Base-by-base conservation (phyloP, 2,888 invertebrate species). In the Lepidocyrtoides sp. region DNA sequence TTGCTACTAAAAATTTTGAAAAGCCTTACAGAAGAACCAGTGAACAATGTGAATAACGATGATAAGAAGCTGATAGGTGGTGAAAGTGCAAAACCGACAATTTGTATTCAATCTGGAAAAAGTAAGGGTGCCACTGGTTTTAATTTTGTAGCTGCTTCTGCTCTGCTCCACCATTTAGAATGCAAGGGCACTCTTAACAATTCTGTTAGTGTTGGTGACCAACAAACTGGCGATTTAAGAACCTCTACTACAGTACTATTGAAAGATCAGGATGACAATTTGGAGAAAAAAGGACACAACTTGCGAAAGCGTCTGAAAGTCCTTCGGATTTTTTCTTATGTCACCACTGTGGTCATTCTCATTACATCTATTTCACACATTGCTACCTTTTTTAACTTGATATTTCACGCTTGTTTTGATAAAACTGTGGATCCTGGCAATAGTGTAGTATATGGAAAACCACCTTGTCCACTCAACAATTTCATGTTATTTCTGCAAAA, bases 371-470 rank as follows among this genome's bases (percentile, higher is more conserved):
- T 77, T 20, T 23, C 60, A 3, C 89, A 89, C 32, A 57, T 44
- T 17, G 48, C 63, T n/a, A 48, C 51, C 17, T 89, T 89, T 14
- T 29, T 83, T 14, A 20, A 20, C 20, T 32, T 89, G 36, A 83
- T 89, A 2, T 89, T 89, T 29, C 29, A 83, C 3, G 60, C 63
- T 0, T 89, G 89, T 32, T 77, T 89, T 10, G 83, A 75, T n/a
- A 48, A 36, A 4, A 12, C 63, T 1, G 48, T 7, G 23, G 79
- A 69, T 54, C 23, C 69, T 0, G 66, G 79, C 5, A 8, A 1
- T 17, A 29, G 57, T 8, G 60, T n/a, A 54, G 66, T 60, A 0
- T 66, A 41, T 7, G 89, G 83, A 32, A 89, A 83, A 17, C 89
- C 81, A 23, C 83, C 83, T 23, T 89, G 89, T 51, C 89, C 89